Percentiles rank a stretch among this genome's conserved stretches.
Evolutionary conservation across 92 coral and sea anemone species (phyloP).

Genomic region (Phymanthus crucifer): DNA sequence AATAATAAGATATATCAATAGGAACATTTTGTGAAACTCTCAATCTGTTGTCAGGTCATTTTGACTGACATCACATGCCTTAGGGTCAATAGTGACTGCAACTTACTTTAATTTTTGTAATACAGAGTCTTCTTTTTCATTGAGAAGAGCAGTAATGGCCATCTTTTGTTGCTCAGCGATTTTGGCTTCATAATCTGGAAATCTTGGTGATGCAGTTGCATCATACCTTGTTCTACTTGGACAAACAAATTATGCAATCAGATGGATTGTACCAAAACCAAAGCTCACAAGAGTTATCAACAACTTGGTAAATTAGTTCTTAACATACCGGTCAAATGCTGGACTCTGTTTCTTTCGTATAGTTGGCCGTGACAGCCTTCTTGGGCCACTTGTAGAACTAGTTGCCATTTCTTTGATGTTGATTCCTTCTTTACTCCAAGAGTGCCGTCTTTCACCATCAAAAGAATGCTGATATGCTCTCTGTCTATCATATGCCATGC

Average conservation of each 20-base stretch:
- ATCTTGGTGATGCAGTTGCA: constrained; percentile 63
- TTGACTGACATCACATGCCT: background rate
- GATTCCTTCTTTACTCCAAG: constrained; percentile 18
- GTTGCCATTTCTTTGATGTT: background rate
- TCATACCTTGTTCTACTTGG: constrained; percentile 47
- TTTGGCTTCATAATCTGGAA: constrained; percentile 82
- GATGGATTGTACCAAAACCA: background rate
- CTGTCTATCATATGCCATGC: constrained; percentile 85
- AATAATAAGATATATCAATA: no score
- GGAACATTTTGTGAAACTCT: no score
- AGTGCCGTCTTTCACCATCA: constrained; percentile 24
- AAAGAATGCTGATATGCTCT: constrained; percentile 67
- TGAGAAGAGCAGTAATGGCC: constrained; percentile 74
- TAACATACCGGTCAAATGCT: constrained; percentile 51
- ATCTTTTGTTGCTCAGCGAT: constrained; percentile 78
- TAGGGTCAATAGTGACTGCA: background rate
- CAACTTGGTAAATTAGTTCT: no score
- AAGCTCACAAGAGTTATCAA: no score
- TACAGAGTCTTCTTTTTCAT: constrained; percentile 78
- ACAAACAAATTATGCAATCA: background rate
- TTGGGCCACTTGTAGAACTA: background rate
- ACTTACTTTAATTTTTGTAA: constrained; percentile 90
- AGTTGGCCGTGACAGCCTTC: constrained; percentile 12
- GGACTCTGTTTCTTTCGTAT: constrained; percentile 39
- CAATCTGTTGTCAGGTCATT: no score